Base-by-base conservation (phyloP, 2,113 vertebrate species). In the Tor tambroides region DNA sequence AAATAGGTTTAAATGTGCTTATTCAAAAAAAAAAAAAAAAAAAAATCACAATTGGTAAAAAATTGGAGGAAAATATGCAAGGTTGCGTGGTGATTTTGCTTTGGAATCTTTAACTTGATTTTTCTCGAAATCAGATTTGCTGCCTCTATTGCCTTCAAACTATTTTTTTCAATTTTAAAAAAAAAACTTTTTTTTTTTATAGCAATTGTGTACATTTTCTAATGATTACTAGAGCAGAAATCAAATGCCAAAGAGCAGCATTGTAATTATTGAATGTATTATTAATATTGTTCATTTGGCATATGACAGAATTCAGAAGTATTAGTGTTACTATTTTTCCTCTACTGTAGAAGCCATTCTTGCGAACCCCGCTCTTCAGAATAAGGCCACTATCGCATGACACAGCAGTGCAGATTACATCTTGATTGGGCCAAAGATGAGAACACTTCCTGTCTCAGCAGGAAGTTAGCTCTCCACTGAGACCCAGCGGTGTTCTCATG, bases 371-470 rank as follows among this genome's bases (percentile, higher is more conserved):
- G 5, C 11, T 54, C 17, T 3, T 78, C 46, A 38, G n/a, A 84
- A 74, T 35, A 14, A 17, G 83, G 69, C 49, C 69, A 74, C 61
- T 61, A 80, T 65, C 51, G 28, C 46, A 82, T 46, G 35, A 77
- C 63, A 74, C 26, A 21, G 54, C 76, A 49, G 56, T 85, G 63
- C 15, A 85, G 61, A 91, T 85, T 77, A 63, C 67, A 79, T 80
- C 46, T 74, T 86, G 87, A 83, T 91, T 87, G 77, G 46, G 76
- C 49, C 35, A 72, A 71, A 61, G 46, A 79, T 46, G 32, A 87
- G 82, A 67, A 88, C 85, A 89, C 85, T 88, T 91, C 79, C 83
- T 88, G 84, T 87, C 84, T 35, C 79, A 54, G 69, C 41, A 87
- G 86, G 80, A 87, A 67, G 71, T 83, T 28, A 32, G 43, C 26